Evolutionary conservation across 2,113 vertebrate genomes (phyloP), one percentile per base, ranked within the genome.

Genomic region (Mugil cephalus): DNA sequence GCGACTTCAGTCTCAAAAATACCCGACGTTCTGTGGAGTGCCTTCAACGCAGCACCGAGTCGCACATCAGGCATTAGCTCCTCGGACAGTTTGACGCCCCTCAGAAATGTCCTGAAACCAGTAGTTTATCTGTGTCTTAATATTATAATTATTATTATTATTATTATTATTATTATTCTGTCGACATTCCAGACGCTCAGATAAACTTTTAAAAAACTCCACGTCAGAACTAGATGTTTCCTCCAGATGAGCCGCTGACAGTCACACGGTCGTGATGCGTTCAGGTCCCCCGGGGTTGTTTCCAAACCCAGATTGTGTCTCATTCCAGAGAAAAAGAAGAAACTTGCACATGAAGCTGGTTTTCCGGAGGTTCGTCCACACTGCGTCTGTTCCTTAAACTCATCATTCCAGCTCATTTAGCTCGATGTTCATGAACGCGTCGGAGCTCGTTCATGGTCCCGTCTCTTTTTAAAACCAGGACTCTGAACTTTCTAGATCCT

Each of bases 161-260:
- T 42, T 14, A 14, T 14, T 42, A 42, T 83, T 65, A 69, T 62
- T 51, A n/a, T 80, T 70, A 30, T 50, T 56, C 51, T 11, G 35
- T 36, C 46, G 4, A 81, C 84, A 84, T 90, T 84, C 84, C 71
- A 65, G 73, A 48, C 13, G 38, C 82, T 79, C 66, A 8, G 53
- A 69, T 14, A 68, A 46, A 38, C 66, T 24, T 55, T 34, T 61
- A 13, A n/a, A 12, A 9, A 15, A 38, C 42, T 9, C 50, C 19
- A 2, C 42, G 18, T 39, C 34, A 13, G 19, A 10, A 10, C 40
- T 19, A 6, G 21, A 39, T 0, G 21, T 52, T 70, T 77, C 30
- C 58, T 54, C 43, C 4, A 10, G 42, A 51, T 8, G n/a, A 73
- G 67, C 52, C 15, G 59, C 59, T 66, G 42, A 39, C 24, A 30